Percentiles rank a stretch among this genome's conserved stretches.
These are phyloP conservation scores for Crotalus helleri DNA, from an alignment of 2,113 vertebrate genomes.

Conservation along the genomic window DNA sequence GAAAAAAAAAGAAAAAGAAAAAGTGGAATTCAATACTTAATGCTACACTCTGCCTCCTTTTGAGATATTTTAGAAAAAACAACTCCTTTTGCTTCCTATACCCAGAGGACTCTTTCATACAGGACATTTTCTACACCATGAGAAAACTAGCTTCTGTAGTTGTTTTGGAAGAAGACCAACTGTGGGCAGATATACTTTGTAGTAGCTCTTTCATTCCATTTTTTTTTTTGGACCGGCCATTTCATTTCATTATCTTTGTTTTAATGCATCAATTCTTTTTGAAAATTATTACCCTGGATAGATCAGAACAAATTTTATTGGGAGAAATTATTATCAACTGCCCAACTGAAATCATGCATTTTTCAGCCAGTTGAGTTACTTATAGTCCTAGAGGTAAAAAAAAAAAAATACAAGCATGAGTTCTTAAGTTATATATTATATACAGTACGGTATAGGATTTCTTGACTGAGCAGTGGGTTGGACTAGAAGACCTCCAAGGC, in stretches of 20 bases:
- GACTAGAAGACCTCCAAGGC: too few relatives aligned
- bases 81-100: background rate
- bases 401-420: background rate
- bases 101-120: background rate
- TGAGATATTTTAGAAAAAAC: slow-evolving; percentile 41
- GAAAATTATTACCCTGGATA: background rate
- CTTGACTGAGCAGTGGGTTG: too few relatives aligned
- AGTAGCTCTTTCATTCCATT: background rate
- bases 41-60: slow-evolving; percentile 46
- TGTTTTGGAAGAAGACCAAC: background rate
- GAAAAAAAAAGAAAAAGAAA: slow-evolving; percentile 48
- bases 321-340: background rate
- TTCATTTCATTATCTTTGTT: background rate
- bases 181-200: background rate
- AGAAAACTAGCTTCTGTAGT: background rate
- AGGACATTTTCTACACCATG: background rate
- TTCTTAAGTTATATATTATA: background rate
- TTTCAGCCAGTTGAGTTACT: background rate
- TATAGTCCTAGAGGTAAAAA: background rate
- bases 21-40: slow-evolving; percentile 45
- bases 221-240: background rate
- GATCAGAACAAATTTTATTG: background rate
- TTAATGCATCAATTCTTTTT: background rate
- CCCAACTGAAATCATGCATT: background rate
- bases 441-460: too few relatives aligned